Evolutionary conservation across 2,888 invertebrate species (phyloP).

Genomic region (Agrotis exclamationis): DNA sequence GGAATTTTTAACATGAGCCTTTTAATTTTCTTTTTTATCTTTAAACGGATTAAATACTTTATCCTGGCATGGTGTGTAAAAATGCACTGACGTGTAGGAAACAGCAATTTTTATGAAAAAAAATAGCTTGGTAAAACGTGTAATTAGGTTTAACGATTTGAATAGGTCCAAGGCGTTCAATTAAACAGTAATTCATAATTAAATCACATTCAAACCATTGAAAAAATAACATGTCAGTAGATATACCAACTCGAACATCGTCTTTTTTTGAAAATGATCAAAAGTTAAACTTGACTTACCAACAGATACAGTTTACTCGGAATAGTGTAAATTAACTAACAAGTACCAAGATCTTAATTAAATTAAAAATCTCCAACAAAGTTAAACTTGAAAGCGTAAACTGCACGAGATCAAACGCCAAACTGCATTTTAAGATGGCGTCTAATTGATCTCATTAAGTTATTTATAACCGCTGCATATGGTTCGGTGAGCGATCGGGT

Average conservation of each 20-base stretch:
- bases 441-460: slow-evolving; percentile 83
- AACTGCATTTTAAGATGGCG: slow-evolving; percentile 76
- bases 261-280: not conserved
- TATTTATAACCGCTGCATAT: slow-evolving; percentile 80
- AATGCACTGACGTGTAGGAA: slow-evolving; percentile 39
- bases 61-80: slow-evolving; percentile 38
- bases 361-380: slow-evolving; percentile 38
- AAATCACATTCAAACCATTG: not conserved
- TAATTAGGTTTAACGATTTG: not conserved
- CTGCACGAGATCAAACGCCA: slow-evolving; percentile 65
- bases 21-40: slow-evolving; percentile 59
- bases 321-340: not conserved
- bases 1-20: slow-evolving; percentile 51
- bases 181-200: not conserved
- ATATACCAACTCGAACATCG: not conserved
- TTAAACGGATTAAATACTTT: slow-evolving; percentile 52
- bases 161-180: not conserved
- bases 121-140: not conserved
- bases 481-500: slow-evolving; percentile 76
- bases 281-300: not conserved
- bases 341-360: slow-evolving; percentile 11
- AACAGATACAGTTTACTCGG: no score
- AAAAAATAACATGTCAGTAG: not conserved
- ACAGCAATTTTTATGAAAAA: slow-evolving; percentile 16
- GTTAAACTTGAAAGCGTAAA: slow-evolving; percentile 52